Evolutionary conservation across 2,797 vertebrate species (phyloP).

Genomic region (Sebastes variabilis): DNA sequence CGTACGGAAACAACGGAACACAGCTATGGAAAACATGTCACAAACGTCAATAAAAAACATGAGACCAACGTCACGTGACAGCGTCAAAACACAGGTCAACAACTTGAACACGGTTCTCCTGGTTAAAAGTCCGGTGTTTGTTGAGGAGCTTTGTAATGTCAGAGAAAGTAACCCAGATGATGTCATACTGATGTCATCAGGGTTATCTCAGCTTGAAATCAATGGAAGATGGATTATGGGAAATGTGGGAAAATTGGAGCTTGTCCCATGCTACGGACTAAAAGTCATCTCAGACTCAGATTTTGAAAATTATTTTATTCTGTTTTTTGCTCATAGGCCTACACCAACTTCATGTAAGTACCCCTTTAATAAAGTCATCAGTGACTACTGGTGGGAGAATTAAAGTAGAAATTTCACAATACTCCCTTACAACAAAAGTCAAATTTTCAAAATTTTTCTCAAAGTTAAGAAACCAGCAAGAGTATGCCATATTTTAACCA

Average conservation of each 20-base stretch:
- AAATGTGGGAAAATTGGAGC: too few species aligned
- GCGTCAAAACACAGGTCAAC: too few species aligned
- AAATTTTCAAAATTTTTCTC: rapidly evolving
- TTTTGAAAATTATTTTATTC: not conserved
- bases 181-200: not conserved
- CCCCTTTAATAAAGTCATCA: not conserved
- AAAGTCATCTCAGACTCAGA: not conserved
- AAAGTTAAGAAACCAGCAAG: too few species aligned
- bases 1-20: not conserved
- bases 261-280: too few species aligned
- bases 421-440: too few species aligned
- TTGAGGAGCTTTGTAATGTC: not conserved
- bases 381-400: not conserved
- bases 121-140: too few species aligned
- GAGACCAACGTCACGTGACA: rapidly evolving
- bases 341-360: not conserved
- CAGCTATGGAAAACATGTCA: not conserved
- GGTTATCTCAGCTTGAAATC: not conserved
- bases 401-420: not conserved
- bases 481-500: too few species aligned
- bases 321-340: too few species aligned
- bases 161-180: not conserved
- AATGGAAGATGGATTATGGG: not conserved
- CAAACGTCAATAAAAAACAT: too few species aligned
- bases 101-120: too few species aligned